Percentiles rank a stretch among this genome's conserved stretches.
phyloP scores from a whole-genome alignment of 2,888 invertebrate genomes.

The Volucella inflata region DNA sequence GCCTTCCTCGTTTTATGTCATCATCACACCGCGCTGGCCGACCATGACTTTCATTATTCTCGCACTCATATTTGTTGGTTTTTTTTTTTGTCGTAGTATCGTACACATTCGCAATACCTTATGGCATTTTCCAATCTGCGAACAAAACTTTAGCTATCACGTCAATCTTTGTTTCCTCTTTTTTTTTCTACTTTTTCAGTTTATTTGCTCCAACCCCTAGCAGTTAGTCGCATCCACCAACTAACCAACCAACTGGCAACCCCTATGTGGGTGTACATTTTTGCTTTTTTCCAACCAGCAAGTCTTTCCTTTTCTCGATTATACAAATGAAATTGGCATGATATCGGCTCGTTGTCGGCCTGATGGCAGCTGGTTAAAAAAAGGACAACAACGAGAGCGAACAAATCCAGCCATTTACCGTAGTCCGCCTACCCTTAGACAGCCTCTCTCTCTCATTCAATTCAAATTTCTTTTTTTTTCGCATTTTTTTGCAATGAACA shows the following conservation, averaged over 20 bases:
- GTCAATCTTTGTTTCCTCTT: constrained; percentile 33
- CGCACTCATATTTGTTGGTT: too few relatives aligned
- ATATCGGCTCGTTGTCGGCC: constrained; percentile 75
- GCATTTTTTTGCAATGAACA: constrained; percentile 62
- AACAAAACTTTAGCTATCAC: constrained; percentile 55
- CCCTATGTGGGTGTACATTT: constrained; percentile 23
- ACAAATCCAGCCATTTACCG: constrained; percentile 74
- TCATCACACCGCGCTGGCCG: too few relatives aligned
- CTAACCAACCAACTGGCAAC: not conserved
- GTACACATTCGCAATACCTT: constrained; percentile 37
- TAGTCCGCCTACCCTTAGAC: constrained; percentile 52
- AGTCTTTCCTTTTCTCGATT: constrained; percentile 65
- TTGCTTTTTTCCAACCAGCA: constrained; percentile 46
- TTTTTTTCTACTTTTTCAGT: constrained; percentile 7
- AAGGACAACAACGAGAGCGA: constrained; percentile 59
- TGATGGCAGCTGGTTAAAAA: constrained; percentile 65
- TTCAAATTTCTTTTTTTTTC: constrained; percentile 6
- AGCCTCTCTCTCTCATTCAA: constrained; percentile 59
- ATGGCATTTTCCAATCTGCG: constrained; percentile 53
- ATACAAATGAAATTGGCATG: constrained; percentile 76
- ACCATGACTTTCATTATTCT: too few relatives aligned
- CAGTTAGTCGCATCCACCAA: not conserved
- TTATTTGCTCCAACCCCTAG: not conserved
- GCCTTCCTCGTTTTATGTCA: too few relatives aligned
- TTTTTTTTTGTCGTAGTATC: not conserved